Evolutionary conservation across 1,140 invertebrate genomes (phyloP), one percentile per base, ranked within the genome.

Genomic region (Trichonephila inaurata): DNA sequence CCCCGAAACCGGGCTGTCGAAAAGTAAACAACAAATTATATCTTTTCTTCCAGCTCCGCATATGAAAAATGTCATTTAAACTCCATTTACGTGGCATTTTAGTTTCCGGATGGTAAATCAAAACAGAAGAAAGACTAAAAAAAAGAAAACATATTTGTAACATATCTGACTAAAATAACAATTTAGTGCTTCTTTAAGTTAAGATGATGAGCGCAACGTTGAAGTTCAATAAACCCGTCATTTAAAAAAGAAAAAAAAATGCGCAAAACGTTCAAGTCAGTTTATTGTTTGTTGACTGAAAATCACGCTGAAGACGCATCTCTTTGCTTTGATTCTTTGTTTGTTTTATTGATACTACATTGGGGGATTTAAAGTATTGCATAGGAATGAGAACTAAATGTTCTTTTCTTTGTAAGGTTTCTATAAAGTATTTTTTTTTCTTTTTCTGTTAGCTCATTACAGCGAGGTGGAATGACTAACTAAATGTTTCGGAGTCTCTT

Each of bases 221-320:
- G 10, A 18, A 77, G 72, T 77, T 77, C 72, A 77, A 77, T 77
- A 77, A 77, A 77, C 72, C 33, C 72, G 12, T 77, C 69, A 33
- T 77, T 77, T 6, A 77, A 77, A 40, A 77, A 18, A 77, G 33
- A 33, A 0, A 19, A 40, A 77, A 18, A 33, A 40, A 40, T 19
- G 10, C 18, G 62, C 72, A 33, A 1, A 77, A 40, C 72, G 18
- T 77, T 28, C 16, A 77, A 77, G 18, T 77, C 3, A 77, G 72
- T 19, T 28, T 6, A 33, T 77, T 24, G 28, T 77, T 77, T 33
- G 28, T 28, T 69, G 24, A 16, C 14, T 40, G 28, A 33, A 33
- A 40, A 33, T 33, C 28, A 7, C 14, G 5, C 72, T 40, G 33
- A 19, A 77, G 72, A 16, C 5, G 72, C 7, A 18, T 16, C 33